These are phyloP conservation scores for Coccyzus lansbergi DNA, from an alignment of 2,797 vertebrate species.

Conservation along the genomic window DNA sequence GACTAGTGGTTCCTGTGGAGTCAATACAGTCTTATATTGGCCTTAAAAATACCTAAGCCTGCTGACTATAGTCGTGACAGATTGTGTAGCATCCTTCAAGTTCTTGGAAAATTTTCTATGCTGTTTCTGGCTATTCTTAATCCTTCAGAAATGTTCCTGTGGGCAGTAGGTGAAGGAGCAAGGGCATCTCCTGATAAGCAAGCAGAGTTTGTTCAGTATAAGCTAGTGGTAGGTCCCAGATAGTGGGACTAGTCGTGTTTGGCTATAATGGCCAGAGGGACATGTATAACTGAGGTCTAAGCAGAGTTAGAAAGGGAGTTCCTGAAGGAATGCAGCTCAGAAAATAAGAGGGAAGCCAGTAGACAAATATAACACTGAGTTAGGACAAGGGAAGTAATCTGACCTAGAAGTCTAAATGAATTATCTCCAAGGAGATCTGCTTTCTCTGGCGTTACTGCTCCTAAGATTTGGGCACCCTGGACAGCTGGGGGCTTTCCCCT, in stretches of 20 bases:
- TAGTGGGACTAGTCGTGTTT: neutral
- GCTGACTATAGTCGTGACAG: neutral
- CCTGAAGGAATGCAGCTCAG: neutral
- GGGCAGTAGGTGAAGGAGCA: neutral
- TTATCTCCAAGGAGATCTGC: neutral
- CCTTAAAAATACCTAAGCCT: neutral
- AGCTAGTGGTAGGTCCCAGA: neutral
- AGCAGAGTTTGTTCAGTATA: neutral
- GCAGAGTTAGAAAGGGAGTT: neutral
- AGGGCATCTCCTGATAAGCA: neutral
- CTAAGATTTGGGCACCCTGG: neutral
- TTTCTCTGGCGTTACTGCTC: neutral
- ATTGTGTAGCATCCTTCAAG: neutral
- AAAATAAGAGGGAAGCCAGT: neutral
- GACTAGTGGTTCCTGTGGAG: neutral
- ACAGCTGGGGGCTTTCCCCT: no score
- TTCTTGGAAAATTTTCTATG: neutral
- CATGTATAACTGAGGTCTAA: neutral
- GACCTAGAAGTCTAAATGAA: neutral
- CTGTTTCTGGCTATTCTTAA: neutral
- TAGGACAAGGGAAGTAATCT: neutral
- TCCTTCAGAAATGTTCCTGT: neutral
- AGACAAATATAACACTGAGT: neutral
- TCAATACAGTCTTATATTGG: neutral
- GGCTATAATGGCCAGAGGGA: neutral